These are phyloP conservation scores for Nemotelus pantherinus DNA, from an alignment of 2,888 invertebrate genomes.

Conservation along the genomic window DNA sequence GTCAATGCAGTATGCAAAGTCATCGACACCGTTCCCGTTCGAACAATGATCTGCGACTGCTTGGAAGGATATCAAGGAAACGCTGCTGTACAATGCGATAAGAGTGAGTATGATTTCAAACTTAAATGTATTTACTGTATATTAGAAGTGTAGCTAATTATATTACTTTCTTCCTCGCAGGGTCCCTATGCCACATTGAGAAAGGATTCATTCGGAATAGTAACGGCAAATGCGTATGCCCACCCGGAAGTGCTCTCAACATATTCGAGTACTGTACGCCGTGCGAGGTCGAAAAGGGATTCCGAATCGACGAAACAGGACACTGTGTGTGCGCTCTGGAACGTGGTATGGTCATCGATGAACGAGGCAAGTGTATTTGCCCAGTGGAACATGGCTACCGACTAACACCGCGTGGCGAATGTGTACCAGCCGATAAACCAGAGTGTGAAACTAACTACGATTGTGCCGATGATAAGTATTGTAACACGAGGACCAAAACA, in stretches of 20 bases:
- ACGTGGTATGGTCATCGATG: slow-evolving; percentile 80
- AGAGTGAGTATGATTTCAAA: slow-evolving; percentile 69
- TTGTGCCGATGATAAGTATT: slow-evolving; percentile 80
- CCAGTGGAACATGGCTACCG: slow-evolving; percentile 75
- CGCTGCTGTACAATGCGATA: slow-evolving; percentile 84
- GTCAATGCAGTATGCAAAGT: slow-evolving; percentile 82
- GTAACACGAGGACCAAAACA: slow-evolving; percentile 74
- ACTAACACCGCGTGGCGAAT: slow-evolving; percentile 71
- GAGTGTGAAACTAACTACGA: slow-evolving; percentile 78
- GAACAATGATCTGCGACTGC: slow-evolving; percentile 91
- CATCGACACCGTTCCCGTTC: slow-evolving; percentile 82
- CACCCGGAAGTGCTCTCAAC: slow-evolving; percentile 79
- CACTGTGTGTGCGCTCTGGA: slow-evolving; percentile 85
- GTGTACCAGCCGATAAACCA: slow-evolving; percentile 66
- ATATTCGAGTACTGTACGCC: slow-evolving; percentile 80
- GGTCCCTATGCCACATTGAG: slow-evolving; percentile 71
- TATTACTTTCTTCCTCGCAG: slow-evolving; percentile 58
- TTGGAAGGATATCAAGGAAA: slow-evolving; percentile 87
- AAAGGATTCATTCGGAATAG: slow-evolving; percentile 74
- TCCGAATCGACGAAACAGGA: slow-evolving; percentile 78
- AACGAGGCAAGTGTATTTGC: slow-evolving; percentile 80
- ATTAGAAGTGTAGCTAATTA: not conserved
- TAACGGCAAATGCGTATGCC: slow-evolving; percentile 77
- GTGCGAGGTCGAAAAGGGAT: slow-evolving; percentile 77
- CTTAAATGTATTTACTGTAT: not conserved